These are phyloP conservation scores for Zootermopsis nevadensis DNA, from an alignment of 2,888 invertebrate genomes.

Conservation along the genomic window DNA sequence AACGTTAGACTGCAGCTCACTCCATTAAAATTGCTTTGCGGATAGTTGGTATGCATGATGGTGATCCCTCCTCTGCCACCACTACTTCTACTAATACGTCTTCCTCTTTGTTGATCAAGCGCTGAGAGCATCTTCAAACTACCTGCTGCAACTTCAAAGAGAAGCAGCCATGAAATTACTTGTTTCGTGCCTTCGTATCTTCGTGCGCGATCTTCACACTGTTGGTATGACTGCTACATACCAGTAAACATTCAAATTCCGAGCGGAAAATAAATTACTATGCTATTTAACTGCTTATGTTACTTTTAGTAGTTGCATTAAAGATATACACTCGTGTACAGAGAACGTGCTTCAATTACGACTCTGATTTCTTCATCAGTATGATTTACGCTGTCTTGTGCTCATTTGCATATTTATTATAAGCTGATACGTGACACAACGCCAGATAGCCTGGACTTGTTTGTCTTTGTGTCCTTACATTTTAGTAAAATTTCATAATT, in stretches of 20 bases:
- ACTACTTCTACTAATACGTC: background rate
- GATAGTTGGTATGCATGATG: conserved; percentile 30
- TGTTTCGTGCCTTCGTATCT: background rate
- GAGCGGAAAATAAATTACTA: background rate
- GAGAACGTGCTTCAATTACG: too few relatives aligned
- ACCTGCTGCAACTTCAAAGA: conserved; percentile 9
- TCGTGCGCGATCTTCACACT: background rate
- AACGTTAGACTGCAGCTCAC: conserved; percentile 13
- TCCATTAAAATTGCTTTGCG: conserved; percentile 38
- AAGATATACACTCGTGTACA: too few relatives aligned
- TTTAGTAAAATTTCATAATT: too few relatives aligned
- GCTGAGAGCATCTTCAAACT: background rate
- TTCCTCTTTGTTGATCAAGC: background rate
- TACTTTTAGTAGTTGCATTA: too few relatives aligned
- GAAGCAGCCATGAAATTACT: conserved; percentile 26
- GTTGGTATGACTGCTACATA: background rate
- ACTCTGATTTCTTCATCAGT: too few relatives aligned
- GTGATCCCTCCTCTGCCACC: background rate
- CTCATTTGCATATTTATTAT: too few relatives aligned
- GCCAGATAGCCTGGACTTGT: too few relatives aligned
- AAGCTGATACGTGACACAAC: too few relatives aligned
- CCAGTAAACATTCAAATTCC: background rate
- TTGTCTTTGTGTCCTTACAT: too few relatives aligned
- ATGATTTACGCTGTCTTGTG: too few relatives aligned
- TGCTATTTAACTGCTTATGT: too few relatives aligned